These are phyloP conservation scores for Ceratotherium simum DNA, from an alignment of 2,113 vertebrate genomes.

Conservation along the genomic window DNA sequence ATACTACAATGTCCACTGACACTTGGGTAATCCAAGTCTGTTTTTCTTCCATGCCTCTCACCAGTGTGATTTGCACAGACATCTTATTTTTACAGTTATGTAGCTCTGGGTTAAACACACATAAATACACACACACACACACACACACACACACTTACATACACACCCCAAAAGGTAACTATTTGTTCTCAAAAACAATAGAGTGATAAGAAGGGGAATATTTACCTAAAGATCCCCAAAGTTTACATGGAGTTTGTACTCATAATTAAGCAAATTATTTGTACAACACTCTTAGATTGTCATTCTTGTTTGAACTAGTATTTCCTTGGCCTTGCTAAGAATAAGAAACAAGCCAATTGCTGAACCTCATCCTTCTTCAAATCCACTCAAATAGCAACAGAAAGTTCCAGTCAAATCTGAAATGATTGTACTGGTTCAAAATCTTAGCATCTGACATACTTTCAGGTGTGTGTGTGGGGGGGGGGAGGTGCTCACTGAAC, in stretches of 20 bases:
- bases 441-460: not conserved
- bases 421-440: not conserved
- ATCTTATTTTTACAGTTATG: not conserved
- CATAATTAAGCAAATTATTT: not conserved
- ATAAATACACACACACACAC: not conserved
- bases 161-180: not conserved
- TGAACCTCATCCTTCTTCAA: not conserved
- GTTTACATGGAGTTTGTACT: not conserved
- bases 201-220: constrained; percentile 14
- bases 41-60: not conserved
- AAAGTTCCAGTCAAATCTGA: not conserved
- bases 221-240: not conserved
- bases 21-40: not conserved
- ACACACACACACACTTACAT: not conserved
- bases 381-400: not conserved
- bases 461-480: not conserved
- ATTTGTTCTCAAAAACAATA: not conserved
- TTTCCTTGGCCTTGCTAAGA: not conserved
- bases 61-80: not conserved
- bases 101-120: not conserved
- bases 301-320: not conserved
- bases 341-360: not conserved
- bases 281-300: not conserved
- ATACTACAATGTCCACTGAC: not conserved
- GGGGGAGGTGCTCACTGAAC: not conserved